Evolutionary conservation across 2,888 invertebrate species (phyloP).

Genomic region (Amphiduros pacificus): DNA sequence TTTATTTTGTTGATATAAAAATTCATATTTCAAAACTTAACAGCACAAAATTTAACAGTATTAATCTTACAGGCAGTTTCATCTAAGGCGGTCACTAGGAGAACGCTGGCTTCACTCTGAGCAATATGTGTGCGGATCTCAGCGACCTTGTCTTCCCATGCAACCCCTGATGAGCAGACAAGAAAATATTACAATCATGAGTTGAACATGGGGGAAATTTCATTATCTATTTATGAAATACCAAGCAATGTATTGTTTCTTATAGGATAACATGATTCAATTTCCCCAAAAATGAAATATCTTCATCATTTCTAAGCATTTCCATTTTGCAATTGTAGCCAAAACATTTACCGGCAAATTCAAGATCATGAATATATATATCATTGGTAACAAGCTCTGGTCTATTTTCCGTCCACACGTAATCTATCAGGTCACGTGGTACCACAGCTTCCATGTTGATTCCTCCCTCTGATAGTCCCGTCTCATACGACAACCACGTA

Average conservation of each 20-base stretch:
- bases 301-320: too few relatives aligned
- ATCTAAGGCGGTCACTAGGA: conserved; percentile 26
- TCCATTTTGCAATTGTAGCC: neutral
- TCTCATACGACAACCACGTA: conserved; percentile 12
- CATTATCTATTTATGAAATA: too few relatives aligned
- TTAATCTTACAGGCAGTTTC: conserved; percentile 28
- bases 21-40: too few relatives aligned
- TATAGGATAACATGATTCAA: too few relatives aligned
- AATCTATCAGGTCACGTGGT: conserved; percentile 21
- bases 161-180: neutral
- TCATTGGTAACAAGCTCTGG: conserved; percentile 21
- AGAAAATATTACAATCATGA: neutral
- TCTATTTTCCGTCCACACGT: conserved; percentile 23
- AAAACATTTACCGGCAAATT: conserved; percentile 21
- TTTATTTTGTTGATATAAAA: too few relatives aligned
- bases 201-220: too few relatives aligned
- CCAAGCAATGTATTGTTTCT: too few relatives aligned
- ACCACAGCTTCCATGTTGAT: too few relatives aligned
- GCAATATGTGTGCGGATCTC: conserved; percentile 1
- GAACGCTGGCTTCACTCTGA: conserved; percentile 9
- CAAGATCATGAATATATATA: conserved; percentile 14
- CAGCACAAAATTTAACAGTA: too few relatives aligned
- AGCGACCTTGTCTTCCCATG: conserved; percentile 14
- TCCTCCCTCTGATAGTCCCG: too few relatives aligned
- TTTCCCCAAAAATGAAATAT: too few relatives aligned